Base-by-base conservation (phyloP, 2,113 vertebrate genomes). In the Catharus fuscescens region DNA sequence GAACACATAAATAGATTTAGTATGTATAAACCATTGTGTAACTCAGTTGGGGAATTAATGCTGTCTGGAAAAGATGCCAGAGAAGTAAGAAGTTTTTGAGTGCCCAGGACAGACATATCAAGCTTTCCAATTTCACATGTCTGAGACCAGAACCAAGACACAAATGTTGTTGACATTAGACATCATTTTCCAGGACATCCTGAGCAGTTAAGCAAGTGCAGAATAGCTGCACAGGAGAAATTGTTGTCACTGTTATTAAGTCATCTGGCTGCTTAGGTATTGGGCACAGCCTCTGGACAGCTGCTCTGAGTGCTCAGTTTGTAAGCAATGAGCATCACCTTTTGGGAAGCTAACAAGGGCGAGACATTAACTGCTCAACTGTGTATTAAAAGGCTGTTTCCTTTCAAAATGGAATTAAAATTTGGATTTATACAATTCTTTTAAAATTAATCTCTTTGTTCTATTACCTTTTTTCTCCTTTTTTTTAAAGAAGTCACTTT, bases 1-100 rank as follows among this genome's bases (percentile, higher is more conserved):
- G 80, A 81, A 53, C 48, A 54, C 31, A 71, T 62, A 85, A 88
- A 91, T 57, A 89, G 61, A 76, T 93, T 86, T 67, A 89, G 80
- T 48, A 57, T 79, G 71, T 78, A 79, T 71, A 86, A 89, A 69
- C n/a, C 52, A 79, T 14, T 92, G 77, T 79, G 65, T 26, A 79
- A 60, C 65, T 85, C 83, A 69, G 0, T 21, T 38, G 36, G 60
- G 91, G n/a, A 88, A 71, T 38, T 79, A 61, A 84, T 76, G 36
- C 16, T 36, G 44, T 48, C 83, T 69, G 38, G 40, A 84, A 48
- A 62, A 81, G 60, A 40, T 24, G 57, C 36, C 84, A 81, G 38
- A 1, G 2, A 16, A 71, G 19, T 26, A 80, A 89, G 53, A 76
- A 60, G 12, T 70, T 79, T 77, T 38, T 80, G 81, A 72, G 54